A percentile compares a stretch with the other conserved stretches of the same genome.
These are phyloP conservation scores for Dioctria linearis DNA, from an alignment of 2,888 invertebrate genomes.

Conservation along the genomic window DNA sequence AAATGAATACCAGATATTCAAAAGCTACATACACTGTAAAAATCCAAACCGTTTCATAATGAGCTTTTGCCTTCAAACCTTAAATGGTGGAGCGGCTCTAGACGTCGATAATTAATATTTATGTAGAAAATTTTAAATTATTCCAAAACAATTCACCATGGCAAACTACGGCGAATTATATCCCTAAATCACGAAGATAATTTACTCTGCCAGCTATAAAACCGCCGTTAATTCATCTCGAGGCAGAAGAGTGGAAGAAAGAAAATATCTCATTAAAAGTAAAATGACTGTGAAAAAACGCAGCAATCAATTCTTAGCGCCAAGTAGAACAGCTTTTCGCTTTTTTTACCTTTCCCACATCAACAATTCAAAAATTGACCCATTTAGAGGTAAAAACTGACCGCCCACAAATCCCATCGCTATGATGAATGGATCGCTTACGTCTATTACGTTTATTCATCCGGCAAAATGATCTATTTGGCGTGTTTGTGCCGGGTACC, in stretches of 20 bases:
- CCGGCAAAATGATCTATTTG: constrained; percentile 41
- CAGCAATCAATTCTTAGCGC: constrained; percentile 36
- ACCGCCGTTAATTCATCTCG: not conserved
- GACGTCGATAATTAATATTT: too few relatives aligned
- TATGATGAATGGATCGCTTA: constrained; percentile 52
- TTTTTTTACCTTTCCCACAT: constrained; percentile 26
- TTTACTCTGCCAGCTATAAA: not conserved
- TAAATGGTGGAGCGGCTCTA: too few relatives aligned
- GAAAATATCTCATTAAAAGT: constrained; percentile 39
- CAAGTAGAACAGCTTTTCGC: constrained; percentile 45
- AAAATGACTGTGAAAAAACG: constrained; percentile 33
- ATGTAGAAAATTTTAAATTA: too few relatives aligned
- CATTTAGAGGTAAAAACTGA: constrained; percentile 32
- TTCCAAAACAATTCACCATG: too few relatives aligned
- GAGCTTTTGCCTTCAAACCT: too few relatives aligned
- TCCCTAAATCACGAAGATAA: not conserved
- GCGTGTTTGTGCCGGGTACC: constrained; percentile 21
- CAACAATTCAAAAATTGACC: constrained; percentile 29
- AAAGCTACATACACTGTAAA: too few relatives aligned
- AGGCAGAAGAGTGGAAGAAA: not conserved
- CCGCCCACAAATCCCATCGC: constrained; percentile 40
- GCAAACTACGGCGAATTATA: too few relatives aligned
- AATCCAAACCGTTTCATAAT: too few relatives aligned
- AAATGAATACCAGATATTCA: too few relatives aligned
- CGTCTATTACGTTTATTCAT: constrained; percentile 43